Percentiles rank a stretch among this genome's conserved stretches.
These are phyloP conservation scores for Lordiphosa clarofinis DNA, from an alignment of 1,140 invertebrate species.

Conservation along the genomic window DNA sequence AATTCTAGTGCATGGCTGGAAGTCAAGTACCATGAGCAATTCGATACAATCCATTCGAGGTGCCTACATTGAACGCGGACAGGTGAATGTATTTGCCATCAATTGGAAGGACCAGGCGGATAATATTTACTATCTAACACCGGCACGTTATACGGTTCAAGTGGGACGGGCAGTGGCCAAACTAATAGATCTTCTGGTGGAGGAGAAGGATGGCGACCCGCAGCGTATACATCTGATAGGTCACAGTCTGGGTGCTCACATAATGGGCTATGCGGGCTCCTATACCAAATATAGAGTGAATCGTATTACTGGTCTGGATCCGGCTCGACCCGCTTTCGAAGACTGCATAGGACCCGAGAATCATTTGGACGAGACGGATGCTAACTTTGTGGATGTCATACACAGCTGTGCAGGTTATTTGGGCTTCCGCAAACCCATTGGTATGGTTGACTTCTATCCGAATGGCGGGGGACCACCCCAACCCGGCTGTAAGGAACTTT, in stretches of 20 bases:
- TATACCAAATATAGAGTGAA: conserved; percentile 81
- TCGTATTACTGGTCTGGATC: conserved; percentile 87
- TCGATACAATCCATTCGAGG: conserved; percentile 80
- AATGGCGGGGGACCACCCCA: conserved; percentile 87
- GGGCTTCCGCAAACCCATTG: conserved; percentile 83
- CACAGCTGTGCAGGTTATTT: conserved; percentile 86
- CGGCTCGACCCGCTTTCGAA: conserved; percentile 87
- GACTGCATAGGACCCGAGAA: conserved; percentile 81
- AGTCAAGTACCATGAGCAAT: conserved; percentile 71
- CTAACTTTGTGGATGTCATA: conserved; percentile 88
- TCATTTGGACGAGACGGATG: conserved; percentile 84
- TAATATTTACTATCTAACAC: conserved; percentile 84
- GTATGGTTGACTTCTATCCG: conserved; percentile 90
- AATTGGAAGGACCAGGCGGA: conserved; percentile 84
- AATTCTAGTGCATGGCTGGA: conserved; percentile 62
- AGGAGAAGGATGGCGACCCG: conserved; percentile 80
- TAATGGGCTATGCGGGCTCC: conserved; percentile 90
- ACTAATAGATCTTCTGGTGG: conserved; percentile 83
- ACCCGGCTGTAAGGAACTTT: conserved; percentile 85
- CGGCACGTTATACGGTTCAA: conserved; percentile 83
- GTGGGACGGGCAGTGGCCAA: conserved; percentile 83
- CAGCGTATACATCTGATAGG: conserved; percentile 85
- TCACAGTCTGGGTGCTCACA: conserved; percentile 93
- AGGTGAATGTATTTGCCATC: conserved; percentile 85
- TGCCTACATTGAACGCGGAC: conserved; percentile 80